phyloP scores from a whole-genome alignment of 2,113 vertebrate genomes.

The Poicephalus gulielmi region DNA sequence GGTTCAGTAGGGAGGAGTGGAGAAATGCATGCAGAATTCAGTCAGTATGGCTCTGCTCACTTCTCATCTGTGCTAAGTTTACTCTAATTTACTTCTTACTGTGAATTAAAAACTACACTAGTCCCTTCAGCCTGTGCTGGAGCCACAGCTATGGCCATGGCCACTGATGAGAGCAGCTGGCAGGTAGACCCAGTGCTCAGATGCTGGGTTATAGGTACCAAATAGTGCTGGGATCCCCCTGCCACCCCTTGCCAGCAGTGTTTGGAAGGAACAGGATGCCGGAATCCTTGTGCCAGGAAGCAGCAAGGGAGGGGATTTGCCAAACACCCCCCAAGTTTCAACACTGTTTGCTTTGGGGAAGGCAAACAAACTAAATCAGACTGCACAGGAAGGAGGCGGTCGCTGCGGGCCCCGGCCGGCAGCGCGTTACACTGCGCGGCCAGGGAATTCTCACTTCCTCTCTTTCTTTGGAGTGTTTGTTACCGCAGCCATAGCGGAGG shows the following conservation, averaged over 20 bases:
- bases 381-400: background rate
- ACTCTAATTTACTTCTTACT: background rate
- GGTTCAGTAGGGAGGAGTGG: background rate
- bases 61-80: background rate
- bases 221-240: background rate
- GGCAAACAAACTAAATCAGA: background rate
- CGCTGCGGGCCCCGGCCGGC: background rate
- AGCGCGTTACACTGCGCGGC: fast-evolving
- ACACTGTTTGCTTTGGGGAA: background rate
- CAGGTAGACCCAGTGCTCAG: background rate
- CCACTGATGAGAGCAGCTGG: background rate
- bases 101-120: background rate
- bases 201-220: fast-evolving
- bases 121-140: fast-evolving
- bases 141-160: background rate
- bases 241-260: fast-evolving
- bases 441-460: background rate
- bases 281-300: conserved; percentile 3
- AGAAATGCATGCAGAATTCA: background rate
- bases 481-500: fast-evolving
- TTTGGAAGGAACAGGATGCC: background rate
- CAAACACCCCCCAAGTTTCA: background rate
- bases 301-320: background rate
- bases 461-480: background rate
- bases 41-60: background rate